A percentile compares a stretch with the other conserved stretches of the same genome.
These are phyloP conservation scores for Latrodectus geometricus DNA, from an alignment of 1,140 invertebrate genomes.

Conservation along the genomic window DNA sequence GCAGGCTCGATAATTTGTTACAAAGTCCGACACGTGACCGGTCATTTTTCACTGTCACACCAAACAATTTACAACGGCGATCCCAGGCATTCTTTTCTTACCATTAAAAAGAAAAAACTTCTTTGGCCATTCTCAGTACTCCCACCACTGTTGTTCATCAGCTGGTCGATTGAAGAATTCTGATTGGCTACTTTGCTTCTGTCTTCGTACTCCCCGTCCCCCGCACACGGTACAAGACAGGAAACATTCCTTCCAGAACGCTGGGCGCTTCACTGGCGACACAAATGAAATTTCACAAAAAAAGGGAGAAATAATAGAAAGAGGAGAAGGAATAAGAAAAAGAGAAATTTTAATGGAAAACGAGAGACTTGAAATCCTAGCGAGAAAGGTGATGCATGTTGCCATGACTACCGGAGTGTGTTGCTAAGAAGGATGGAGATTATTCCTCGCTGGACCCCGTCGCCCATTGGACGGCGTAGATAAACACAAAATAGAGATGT, in stretches of 20 bases:
- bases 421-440: conserved; percentile 54
- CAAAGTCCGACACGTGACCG: not conserved
- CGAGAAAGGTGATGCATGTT: conserved; percentile 56
- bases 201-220: conserved; percentile 24
- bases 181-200: conserved; percentile 55
- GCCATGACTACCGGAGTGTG: conserved; percentile 38
- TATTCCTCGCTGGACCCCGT: conserved; percentile 39
- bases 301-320: conserved; percentile 19
- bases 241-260: not conserved
- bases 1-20: no score
- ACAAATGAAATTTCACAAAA: conserved; percentile 60
- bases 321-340: conserved; percentile 1
- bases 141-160: conserved; percentile 27
- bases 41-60: conserved; percentile 37
- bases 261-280: conserved; percentile 6
- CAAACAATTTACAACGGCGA: not conserved
- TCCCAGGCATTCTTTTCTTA: not conserved
- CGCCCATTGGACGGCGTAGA: conserved; percentile 51
- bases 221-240: not conserved
- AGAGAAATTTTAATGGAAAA: conserved; percentile 56
- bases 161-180: conserved; percentile 44
- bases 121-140: conserved; percentile 27
- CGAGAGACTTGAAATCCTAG: conserved; percentile 54
- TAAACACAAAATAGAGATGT: conserved; percentile 62
- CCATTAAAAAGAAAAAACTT: not conserved